Percentiles rank a stretch among this genome's conserved stretches.
Conservation (phyloP, 2,888 invertebrate genomes). For the Helleia helle region DNA sequence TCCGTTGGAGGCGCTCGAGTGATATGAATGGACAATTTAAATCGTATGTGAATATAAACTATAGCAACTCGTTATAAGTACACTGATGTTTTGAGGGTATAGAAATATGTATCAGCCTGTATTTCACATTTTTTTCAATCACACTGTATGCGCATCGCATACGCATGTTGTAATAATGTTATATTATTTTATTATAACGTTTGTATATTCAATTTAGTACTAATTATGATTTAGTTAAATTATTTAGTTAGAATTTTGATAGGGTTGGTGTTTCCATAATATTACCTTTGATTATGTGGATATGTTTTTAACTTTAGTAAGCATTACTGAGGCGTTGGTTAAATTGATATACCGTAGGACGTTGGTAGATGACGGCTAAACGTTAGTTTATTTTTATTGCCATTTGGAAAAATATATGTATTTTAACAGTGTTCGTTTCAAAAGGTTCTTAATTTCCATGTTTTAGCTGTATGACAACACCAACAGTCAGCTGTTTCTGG, state of each 20-base stretch:
- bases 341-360: too few species aligned
- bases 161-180: constrained; percentile 2
- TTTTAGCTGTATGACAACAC: background rate
- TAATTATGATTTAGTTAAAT: constrained; percentile 31
- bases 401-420: background rate
- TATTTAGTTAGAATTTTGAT: constrained; percentile 23
- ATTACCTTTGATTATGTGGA: constrained; percentile 6
- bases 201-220: constrained; percentile 32
- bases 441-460: background rate
- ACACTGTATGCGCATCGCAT: background rate
- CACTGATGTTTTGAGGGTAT: too few species aligned
- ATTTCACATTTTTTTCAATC: background rate
- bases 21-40: too few species aligned
- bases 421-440: background rate
- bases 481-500: too few species aligned
- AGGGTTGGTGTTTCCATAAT: too few species aligned
- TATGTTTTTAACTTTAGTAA: constrained; percentile 7
- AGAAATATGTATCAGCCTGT: background rate
- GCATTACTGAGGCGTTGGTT: background rate
- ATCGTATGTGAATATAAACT: too few species aligned
- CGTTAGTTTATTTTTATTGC: background rate
- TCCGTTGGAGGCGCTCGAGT: too few species aligned
- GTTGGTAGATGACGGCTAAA: background rate
- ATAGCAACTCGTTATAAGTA: too few species aligned
- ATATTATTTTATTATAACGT: constrained; percentile 48